Conservation (phyloP, 1,140 invertebrate species). For the Fopius arisanus region DNA sequence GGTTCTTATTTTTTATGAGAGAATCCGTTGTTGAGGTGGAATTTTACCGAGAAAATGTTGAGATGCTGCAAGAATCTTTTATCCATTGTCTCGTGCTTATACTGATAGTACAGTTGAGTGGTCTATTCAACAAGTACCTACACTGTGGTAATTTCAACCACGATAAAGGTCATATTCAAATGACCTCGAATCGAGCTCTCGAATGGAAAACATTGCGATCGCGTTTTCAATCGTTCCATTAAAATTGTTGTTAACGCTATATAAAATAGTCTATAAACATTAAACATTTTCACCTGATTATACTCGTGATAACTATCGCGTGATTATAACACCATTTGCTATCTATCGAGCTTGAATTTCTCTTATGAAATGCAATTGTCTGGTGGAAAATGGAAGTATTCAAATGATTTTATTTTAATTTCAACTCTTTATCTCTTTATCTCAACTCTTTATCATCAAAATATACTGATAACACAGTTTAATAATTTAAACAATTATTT, state of each 20-base stretch:
- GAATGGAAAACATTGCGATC: slow-evolving; percentile 11
- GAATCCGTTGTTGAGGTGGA: not conserved
- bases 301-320: not conserved
- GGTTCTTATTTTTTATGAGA: not conserved
- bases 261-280: not conserved
- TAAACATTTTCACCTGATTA: not conserved
- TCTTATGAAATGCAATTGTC: too few species aligned
- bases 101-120: not conserved
- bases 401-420: too few species aligned
- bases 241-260: not conserved
- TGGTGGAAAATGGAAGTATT: too few species aligned
- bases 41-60: not conserved
- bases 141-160: not conserved
- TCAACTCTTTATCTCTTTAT: too few species aligned
- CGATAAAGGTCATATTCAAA: slow-evolving; percentile 19
- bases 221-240: not conserved
- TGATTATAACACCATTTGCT: too few species aligned
- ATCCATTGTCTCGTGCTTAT: not conserved
- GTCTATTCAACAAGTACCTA: slow-evolving; percentile 12
- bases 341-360: too few species aligned
- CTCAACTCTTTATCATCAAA: too few species aligned
- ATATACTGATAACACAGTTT: too few species aligned
- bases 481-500: too few species aligned
- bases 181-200: not conserved
- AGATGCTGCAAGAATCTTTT: not conserved